Percentiles rank a stretch among this genome's conserved stretches.
Conservation (phyloP, 2,888 invertebrate genomes). For the Epistrophe grossulariae region DNA sequence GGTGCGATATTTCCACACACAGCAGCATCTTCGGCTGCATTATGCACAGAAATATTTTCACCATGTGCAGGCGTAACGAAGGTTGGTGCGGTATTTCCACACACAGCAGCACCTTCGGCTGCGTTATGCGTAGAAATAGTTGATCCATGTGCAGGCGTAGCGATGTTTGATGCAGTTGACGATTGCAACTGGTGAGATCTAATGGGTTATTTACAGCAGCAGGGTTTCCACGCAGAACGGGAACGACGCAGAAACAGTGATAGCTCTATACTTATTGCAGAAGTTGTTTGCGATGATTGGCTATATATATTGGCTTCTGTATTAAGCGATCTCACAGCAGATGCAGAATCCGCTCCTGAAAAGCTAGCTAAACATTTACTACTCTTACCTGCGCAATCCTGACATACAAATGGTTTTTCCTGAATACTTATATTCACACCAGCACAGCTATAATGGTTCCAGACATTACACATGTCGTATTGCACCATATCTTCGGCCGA, state of each 20-base stretch:
- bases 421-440: too few relatives aligned
- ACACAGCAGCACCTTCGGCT: background rate
- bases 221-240: background rate
- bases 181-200: too few relatives aligned
- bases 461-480: slow-evolving; percentile 17
- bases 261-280: background rate
- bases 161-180: too few relatives aligned
- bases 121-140: too few relatives aligned
- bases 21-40: background rate
- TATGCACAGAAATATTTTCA: too few relatives aligned
- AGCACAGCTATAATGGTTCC: background rate
- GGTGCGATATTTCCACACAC: background rate
- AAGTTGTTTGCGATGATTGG: background rate
- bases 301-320: slow-evolving; percentile 14
- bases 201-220: too few relatives aligned
- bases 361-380: background rate
- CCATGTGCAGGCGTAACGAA: too few relatives aligned
- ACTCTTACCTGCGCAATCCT: slow-evolving; percentile 30
- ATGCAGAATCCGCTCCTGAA: slow-evolving; percentile 4
- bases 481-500: slow-evolving; percentile 34
- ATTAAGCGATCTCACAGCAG: slow-evolving; percentile 11
- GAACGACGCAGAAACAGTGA: background rate
- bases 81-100: background rate
- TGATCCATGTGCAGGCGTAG: too few relatives aligned
- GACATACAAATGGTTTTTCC: background rate